Evolutionary conservation across 2,888 invertebrate genomes (phyloP).

Genomic region (Aproaerema taeniolella): DNA sequence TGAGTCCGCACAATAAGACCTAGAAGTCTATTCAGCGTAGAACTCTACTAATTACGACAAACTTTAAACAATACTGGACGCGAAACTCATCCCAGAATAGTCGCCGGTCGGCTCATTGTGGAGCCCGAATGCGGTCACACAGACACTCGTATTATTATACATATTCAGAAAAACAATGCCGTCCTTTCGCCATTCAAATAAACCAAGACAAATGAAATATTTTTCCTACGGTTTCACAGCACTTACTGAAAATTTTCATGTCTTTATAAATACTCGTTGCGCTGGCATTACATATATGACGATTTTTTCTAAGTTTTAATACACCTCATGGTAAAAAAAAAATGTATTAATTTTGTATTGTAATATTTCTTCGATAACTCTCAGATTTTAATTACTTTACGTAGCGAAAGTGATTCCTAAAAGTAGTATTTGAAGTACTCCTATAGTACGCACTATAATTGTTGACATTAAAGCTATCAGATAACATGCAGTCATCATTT

Average conservation of each 20-base stretch:
- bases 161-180: conserved; percentile 72
- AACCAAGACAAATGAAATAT: conserved; percentile 54
- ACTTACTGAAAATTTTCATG: not conserved
- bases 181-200: conserved; percentile 62
- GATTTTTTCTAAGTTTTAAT: no score
- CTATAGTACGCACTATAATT: no score
- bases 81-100: conserved; percentile 71
- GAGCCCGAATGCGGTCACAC: conserved; percentile 69
- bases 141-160: conserved; percentile 64
- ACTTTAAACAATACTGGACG: conserved; percentile 76
- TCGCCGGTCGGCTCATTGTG: conserved; percentile 65
- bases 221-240: not conserved
- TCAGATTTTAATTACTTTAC: no score
- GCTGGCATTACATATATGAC: no score
- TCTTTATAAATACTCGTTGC: no score
- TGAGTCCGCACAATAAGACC: conserved; percentile 56
- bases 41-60: conserved; percentile 75
- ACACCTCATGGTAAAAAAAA: no score
- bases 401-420: no score
- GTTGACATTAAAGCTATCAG: no score
- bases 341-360: no score
- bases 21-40: conserved; percentile 64
- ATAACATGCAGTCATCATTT: no score
- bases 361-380: no score
- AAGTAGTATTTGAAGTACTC: no score